These are phyloP conservation scores for Ispidina lecontei DNA, from an alignment of 2,797 vertebrate species.

Conservation along the genomic window DNA sequence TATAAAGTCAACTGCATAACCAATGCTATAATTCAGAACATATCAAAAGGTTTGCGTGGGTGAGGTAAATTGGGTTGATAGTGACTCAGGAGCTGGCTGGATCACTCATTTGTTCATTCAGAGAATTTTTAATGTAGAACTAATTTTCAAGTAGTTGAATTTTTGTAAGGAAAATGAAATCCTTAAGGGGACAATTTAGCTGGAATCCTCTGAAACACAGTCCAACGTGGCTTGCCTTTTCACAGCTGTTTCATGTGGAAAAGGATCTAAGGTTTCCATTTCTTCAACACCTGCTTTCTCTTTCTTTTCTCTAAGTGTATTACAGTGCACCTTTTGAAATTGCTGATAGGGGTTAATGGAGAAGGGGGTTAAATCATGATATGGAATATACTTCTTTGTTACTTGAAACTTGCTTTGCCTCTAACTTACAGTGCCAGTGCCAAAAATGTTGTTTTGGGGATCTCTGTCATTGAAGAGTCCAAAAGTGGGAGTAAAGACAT, in stretches of 20 bases:
- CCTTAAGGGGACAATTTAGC: constrained; percentile 43
- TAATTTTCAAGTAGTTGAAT: constrained; percentile 59
- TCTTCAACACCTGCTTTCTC: background rate
- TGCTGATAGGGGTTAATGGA: background rate
- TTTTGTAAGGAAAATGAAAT: constrained; percentile 65
- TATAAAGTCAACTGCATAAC: constrained; percentile 47
- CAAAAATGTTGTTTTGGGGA: background rate
- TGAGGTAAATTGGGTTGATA: constrained; percentile 63
- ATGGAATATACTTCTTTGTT: background rate
- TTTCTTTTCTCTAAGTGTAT: background rate
- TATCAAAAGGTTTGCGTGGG: constrained; percentile 60
- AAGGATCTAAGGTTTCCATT: constrained; percentile 35
- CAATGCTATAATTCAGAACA: constrained; percentile 45
- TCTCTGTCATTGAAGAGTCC: background rate
- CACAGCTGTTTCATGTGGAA: constrained; percentile 28
- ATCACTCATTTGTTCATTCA: constrained; percentile 62
- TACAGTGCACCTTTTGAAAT: background rate
- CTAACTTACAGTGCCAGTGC: background rate
- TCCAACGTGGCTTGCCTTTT: constrained; percentile 12
- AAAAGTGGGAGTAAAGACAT: background rate
- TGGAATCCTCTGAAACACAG: constrained; percentile 39
- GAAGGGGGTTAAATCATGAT: background rate
- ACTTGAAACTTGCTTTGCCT: background rate
- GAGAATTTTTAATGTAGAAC: constrained; percentile 53
- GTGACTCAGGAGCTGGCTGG: constrained; percentile 52